Evolutionary conservation across 2,113 vertebrate genomes (phyloP), one percentile per base, ranked within the genome.

Genomic region (Indri indri): DNA sequence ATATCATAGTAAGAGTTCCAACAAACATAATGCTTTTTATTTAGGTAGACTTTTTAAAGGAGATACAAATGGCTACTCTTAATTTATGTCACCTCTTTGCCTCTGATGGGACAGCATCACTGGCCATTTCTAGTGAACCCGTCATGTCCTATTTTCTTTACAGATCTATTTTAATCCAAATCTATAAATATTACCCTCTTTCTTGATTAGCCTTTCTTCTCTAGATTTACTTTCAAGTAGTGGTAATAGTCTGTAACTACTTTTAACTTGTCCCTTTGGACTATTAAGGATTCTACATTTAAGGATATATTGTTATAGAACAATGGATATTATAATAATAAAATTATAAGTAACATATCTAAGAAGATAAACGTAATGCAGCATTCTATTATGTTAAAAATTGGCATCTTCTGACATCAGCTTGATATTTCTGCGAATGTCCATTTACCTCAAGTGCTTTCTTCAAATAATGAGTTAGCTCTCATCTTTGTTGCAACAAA

Each of bases 151-250:
- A 66, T 96, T 97, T 95, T 95, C 96, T 96, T 91, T 96, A 89
- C 91, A 87, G 83, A 87, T 88, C 82, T 89, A 65, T 97, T 95
- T 96, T 95, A 97, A 97, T 95, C 74, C 59, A 94, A 97, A 96
- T 96, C 92, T 96, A 91, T 93, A 97, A 98, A 97, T 97, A 97
- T 87, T 95, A 22, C 34, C 92, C n/a, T 93, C 87, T 50, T 94
- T 84, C 85, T 89, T 87, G 74, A 97, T 97, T 97, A 97, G 86
- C 71, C 88, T 96, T 95, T 93, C 52, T 96, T 96, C 63, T 95
- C 74, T 90, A 59, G 92, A 95, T 97, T 97, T 95, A 81, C 87
- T 97, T 90, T 97, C 63, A 93, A 95, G 68, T 93, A 87, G 34
- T 94, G 80, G 42, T 93, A 88, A 96, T 96, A 96, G 63, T 90